Conservation (phyloP, 2,888 invertebrate species). For the Hanleya hanleyi region DNA sequence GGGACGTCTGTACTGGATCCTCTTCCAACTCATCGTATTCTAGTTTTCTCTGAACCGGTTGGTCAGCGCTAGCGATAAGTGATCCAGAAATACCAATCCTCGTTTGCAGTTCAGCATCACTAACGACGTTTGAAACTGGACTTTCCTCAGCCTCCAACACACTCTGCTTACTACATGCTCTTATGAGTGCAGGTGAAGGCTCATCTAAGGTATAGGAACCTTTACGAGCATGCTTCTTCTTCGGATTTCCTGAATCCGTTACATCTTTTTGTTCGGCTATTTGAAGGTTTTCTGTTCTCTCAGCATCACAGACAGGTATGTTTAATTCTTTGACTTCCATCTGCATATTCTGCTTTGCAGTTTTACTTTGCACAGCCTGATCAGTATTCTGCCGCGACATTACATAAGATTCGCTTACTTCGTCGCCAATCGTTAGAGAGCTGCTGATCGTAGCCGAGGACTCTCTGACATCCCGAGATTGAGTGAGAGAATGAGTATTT, state of each 20-base stretch:
- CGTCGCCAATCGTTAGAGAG: background rate
- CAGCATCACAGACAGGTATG: background rate
- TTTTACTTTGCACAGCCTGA: too few species aligned
- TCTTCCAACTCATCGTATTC: conserved; percentile 22
- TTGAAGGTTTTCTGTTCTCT: background rate
- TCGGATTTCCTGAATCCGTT: background rate
- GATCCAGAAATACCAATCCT: background rate
- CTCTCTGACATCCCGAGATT: too few species aligned
- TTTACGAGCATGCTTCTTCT: conserved; percentile 77
- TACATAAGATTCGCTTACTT: background rate
- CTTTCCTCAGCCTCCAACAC: background rate
- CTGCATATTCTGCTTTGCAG: too few species aligned
- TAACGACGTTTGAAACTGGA: background rate
- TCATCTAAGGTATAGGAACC: conserved; percentile 86
- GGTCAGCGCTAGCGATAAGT: background rate
- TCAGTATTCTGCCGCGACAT: background rate
- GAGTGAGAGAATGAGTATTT: too few species aligned
- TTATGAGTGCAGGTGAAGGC: conserved; percentile 82
- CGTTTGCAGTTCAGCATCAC: background rate
- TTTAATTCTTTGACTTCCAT: background rate
- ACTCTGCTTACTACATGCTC: conserved; percentile 13
- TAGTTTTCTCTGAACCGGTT: conserved; percentile 18
- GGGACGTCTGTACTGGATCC: conserved; percentile 3
- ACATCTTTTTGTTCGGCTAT: too few species aligned
- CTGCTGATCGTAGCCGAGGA: background rate